phyloP scores from a whole-genome alignment of 1,140 invertebrate genomes.

The Conus betulinus region DNA sequence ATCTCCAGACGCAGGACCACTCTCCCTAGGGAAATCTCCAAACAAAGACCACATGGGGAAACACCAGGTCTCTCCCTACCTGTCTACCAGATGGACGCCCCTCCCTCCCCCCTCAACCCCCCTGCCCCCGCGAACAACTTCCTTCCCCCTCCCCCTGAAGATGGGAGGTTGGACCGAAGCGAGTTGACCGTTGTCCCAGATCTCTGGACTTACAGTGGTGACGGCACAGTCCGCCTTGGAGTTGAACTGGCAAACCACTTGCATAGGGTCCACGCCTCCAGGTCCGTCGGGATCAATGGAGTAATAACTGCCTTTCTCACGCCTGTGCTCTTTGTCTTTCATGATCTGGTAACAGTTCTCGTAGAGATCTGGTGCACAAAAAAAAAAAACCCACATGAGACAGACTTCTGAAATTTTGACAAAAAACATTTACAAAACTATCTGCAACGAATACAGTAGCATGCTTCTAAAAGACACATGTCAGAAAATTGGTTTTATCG shows the following conservation, averaged over 20 bases:
- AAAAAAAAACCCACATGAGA: not conserved
- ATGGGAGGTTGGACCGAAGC: not conserved
- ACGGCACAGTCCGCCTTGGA: conserved; percentile 50
- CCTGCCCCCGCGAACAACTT: too few relatives aligned
- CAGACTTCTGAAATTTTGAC: too few relatives aligned
- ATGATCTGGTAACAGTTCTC: conserved; percentile 60
- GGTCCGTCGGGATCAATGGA: conserved; percentile 65
- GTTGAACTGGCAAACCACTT: conserved; percentile 59
- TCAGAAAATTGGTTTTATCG: too few relatives aligned
- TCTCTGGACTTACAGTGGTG: conserved; percentile 45
- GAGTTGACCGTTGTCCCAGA: not conserved
- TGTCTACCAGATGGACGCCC: too few relatives aligned
- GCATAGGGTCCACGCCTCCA: conserved; percentile 53
- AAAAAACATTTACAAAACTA: too few relatives aligned
- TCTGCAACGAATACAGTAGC: too few relatives aligned
- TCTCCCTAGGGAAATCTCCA: too few relatives aligned
- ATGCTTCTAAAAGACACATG: too few relatives aligned
- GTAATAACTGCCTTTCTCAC: conserved; percentile 42
- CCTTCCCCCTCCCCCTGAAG: not conserved
- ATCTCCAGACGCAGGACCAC: too few relatives aligned
- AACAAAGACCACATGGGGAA: too few relatives aligned
- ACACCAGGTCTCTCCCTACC: too few relatives aligned
- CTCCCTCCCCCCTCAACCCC: too few relatives aligned
- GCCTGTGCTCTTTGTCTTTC: not conserved
- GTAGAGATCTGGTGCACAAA: conserved; percentile 53